Evolutionary conservation across 2,888 invertebrate species (phyloP).

Genomic region (Scrobipalpa atriplicella): DNA sequence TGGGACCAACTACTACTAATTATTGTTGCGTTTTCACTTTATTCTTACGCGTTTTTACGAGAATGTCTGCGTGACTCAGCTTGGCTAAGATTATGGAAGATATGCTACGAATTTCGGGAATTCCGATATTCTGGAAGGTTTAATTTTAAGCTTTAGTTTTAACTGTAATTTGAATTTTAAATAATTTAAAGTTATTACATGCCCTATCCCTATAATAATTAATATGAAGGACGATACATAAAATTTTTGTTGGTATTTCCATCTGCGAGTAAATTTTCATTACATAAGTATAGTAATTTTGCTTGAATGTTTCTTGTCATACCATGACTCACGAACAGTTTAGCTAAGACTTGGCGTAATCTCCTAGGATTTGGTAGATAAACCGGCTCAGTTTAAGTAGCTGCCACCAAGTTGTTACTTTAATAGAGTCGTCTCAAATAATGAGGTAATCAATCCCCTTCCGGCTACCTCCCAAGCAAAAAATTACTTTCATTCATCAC

Average conservation of each 20-base stretch:
- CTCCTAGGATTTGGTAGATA: conserved; percentile 10
- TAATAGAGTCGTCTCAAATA: conserved; percentile 11
- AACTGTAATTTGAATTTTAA: not conserved
- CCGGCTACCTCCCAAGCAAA: conserved; percentile 26
- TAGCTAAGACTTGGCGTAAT: conserved; percentile 13
- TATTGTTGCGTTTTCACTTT: conserved; percentile 65
- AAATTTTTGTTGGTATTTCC: not conserved
- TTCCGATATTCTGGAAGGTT: not conserved
- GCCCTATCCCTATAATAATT: too few species aligned
- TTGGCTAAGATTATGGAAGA: not conserved
- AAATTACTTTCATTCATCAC: conserved; percentile 28
- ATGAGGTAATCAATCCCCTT: conserved; percentile 21
- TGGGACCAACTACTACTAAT: conserved; percentile 70
- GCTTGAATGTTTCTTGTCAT: conserved; percentile 1
- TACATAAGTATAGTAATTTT: not conserved
- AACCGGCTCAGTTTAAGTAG: conserved; percentile 5
- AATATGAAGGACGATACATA: not conserved
- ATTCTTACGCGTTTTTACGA: conserved; percentile 30
- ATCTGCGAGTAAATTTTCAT: not conserved
- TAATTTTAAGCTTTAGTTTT: too few species aligned
- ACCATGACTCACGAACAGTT: conserved; percentile 15
- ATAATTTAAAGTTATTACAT: too few species aligned
- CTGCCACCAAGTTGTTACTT: not conserved
- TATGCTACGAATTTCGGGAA: not conserved
- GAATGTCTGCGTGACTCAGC: conserved; percentile 20